phyloP scores from a whole-genome alignment of 2,113 vertebrate genomes.

The Oreotrochilus melanogaster region DNA sequence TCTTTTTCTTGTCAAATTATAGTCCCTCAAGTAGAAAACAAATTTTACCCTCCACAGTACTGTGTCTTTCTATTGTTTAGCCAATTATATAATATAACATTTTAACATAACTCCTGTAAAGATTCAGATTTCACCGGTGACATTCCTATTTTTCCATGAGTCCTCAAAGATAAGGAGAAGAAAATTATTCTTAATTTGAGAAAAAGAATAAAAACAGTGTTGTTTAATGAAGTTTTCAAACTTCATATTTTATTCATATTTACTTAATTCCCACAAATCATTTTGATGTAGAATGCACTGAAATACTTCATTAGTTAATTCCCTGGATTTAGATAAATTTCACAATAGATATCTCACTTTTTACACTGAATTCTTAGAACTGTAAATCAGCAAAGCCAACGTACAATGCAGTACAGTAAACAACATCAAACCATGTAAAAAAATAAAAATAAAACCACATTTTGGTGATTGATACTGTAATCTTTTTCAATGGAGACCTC shows the following conservation, averaged over 20 bases:
- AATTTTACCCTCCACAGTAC: background rate
- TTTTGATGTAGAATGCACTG: background rate
- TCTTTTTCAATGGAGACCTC: conserved; percentile 1
- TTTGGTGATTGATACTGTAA: conserved; percentile 26
- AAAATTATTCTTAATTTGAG: conserved; percentile 25
- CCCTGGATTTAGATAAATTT: background rate
- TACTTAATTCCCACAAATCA: background rate
- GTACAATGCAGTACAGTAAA: background rate
- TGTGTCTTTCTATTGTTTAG: conserved; percentile 19
- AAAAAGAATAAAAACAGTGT: background rate
- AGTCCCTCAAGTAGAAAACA: conserved; percentile 3
- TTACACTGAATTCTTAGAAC: background rate
- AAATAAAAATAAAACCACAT: background rate
- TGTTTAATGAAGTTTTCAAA: conserved; percentile 10
- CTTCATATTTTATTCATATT: conserved; percentile 8
- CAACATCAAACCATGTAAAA: background rate
- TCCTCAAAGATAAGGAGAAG: conserved; percentile 16
- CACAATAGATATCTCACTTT: background rate
- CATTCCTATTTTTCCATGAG: background rate
- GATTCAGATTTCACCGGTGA: background rate
- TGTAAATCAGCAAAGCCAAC: background rate
- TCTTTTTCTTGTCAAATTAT: background rate
- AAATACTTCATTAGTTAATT: conserved; percentile 4
- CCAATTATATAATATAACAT: background rate
- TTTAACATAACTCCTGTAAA: background rate